Percentiles rank a stretch among this genome's conserved stretches.
These are phyloP conservation scores for Coptotermes formosanus DNA, from an alignment of 1,140 invertebrate species.

Conservation along the genomic window DNA sequence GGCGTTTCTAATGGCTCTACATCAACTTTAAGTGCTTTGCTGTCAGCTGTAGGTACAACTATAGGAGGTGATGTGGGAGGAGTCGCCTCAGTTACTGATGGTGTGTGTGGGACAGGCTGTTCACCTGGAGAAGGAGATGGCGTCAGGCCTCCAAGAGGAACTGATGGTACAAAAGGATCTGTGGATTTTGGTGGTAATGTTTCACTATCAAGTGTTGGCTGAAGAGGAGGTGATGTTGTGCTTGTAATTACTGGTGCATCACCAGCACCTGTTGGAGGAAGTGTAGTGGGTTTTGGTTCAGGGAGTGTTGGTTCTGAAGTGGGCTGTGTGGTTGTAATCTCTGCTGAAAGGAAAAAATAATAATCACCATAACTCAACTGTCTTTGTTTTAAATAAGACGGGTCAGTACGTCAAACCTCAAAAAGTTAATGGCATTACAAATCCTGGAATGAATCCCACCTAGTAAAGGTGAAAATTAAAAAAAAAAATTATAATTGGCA, in stretches of 20 bases:
- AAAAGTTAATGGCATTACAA: not conserved
- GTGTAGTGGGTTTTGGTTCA: not conserved
- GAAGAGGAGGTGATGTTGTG: not conserved
- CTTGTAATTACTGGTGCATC: conserved; percentile 31
- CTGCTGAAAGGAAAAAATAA: conserved; percentile 6
- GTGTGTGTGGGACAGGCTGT: conserved; percentile 7
- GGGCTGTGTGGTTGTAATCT: not conserved
- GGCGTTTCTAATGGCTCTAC: conserved; percentile 15
- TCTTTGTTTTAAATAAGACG: not conserved
- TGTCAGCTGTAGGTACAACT: conserved; percentile 35
- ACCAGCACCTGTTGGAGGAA: not conserved
- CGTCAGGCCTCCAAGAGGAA: not conserved
- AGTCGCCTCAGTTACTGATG: conserved; percentile 31
- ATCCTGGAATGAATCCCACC: not conserved
- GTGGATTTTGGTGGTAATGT: not conserved
- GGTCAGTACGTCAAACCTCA: not conserved
- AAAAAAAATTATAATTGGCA: not conserved
- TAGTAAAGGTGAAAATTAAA: not conserved
- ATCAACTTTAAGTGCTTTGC: conserved; percentile 31
- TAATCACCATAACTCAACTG: not conserved
- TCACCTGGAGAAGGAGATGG: not conserved
- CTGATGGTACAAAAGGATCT: not conserved
- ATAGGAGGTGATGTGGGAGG: conserved; percentile 14
- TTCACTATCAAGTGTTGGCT: not conserved
- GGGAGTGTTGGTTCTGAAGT: not conserved